phyloP scores from a whole-genome alignment of 2,888 invertebrate genomes.

The Epirrita christyi region DNA sequence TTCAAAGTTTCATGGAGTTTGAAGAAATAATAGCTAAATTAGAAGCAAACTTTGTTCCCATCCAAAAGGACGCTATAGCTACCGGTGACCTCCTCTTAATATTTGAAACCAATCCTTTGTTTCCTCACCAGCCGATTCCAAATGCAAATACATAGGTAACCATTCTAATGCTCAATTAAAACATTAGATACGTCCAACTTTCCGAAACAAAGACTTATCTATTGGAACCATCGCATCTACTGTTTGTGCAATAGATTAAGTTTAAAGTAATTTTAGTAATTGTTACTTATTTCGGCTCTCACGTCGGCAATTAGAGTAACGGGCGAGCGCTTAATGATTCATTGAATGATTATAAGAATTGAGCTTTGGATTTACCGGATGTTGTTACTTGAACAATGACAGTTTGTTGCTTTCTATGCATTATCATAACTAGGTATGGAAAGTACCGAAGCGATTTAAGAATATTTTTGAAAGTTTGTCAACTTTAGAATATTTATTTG shows the following conservation, averaged over 20 bases:
- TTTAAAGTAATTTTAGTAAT: constrained; percentile 55
- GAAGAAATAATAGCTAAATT: too few relatives aligned
- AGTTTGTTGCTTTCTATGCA: constrained; percentile 17
- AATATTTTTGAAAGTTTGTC: too few relatives aligned
- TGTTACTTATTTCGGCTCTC: constrained; percentile 54
- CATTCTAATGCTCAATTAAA: constrained; percentile 52
- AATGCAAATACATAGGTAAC: constrained; percentile 17
- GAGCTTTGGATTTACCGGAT: constrained; percentile 24
- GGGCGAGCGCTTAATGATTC: constrained; percentile 59
- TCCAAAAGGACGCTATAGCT: too few relatives aligned
- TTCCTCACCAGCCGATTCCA: constrained; percentile 6
- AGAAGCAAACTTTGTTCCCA: too few relatives aligned
- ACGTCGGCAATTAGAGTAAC: constrained; percentile 61
- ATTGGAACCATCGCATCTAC: constrained; percentile 43
- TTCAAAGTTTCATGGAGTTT: too few relatives aligned
- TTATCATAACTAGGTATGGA: neutral
- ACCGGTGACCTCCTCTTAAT: too few relatives aligned
- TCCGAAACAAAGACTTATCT: constrained; percentile 59
- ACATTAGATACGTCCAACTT: constrained; percentile 46
- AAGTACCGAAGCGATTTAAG: neutral
- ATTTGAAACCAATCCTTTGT: constrained; percentile 3
- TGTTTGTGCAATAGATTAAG: constrained; percentile 36
- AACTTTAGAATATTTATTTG: too few relatives aligned
- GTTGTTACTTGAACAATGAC: constrained; percentile 26
- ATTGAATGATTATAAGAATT: constrained; percentile 57